Conservation (phyloP, 2,888 invertebrate genomes). For the Xanthostigma xanthostigma region DNA sequence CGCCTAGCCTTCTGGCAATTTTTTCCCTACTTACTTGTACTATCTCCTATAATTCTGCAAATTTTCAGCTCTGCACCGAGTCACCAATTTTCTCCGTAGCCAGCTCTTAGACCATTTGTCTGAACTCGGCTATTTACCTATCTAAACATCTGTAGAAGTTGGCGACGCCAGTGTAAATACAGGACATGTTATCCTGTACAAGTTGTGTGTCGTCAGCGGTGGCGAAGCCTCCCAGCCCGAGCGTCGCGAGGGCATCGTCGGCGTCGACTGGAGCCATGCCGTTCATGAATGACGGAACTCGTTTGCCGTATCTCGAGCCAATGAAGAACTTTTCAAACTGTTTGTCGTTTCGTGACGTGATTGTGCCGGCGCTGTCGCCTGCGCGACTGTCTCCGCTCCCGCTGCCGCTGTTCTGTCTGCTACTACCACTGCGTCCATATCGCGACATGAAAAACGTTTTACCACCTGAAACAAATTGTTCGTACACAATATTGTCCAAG, state of each 20-base stretch:
- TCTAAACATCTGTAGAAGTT: constrained; percentile 35
- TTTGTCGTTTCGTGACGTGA: constrained; percentile 2
- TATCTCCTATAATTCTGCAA: too few relatives aligned
- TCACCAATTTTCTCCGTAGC: too few relatives aligned
- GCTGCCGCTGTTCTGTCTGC: too few relatives aligned
- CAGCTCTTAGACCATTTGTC: too few relatives aligned
- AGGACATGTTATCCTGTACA: constrained; percentile 18
- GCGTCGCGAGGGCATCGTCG: neutral
- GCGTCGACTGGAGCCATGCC: neutral
- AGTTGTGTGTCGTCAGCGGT: neutral
- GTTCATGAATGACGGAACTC: neutral
- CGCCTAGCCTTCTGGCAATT: too few relatives aligned
- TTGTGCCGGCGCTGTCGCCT: neutral
- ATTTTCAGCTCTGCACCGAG: too few relatives aligned
- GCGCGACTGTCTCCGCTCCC: too few relatives aligned
- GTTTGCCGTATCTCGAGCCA: constrained; percentile 5
- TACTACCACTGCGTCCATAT: too few relatives aligned
- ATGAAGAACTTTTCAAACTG: constrained; percentile 4
- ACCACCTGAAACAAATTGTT: too few relatives aligned
- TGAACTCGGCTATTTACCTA: constrained; percentile 23
- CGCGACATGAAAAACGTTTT: too few relatives aligned
- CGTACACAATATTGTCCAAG: too few relatives aligned
- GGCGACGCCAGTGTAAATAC: constrained; percentile 33
- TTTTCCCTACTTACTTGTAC: too few relatives aligned
- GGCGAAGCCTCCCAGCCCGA: neutral